Percentiles rank a stretch among this genome's conserved stretches.
These are phyloP conservation scores for Leuciscus idus DNA, from an alignment of 2,113 vertebrate genomes.

Conservation along the genomic window DNA sequence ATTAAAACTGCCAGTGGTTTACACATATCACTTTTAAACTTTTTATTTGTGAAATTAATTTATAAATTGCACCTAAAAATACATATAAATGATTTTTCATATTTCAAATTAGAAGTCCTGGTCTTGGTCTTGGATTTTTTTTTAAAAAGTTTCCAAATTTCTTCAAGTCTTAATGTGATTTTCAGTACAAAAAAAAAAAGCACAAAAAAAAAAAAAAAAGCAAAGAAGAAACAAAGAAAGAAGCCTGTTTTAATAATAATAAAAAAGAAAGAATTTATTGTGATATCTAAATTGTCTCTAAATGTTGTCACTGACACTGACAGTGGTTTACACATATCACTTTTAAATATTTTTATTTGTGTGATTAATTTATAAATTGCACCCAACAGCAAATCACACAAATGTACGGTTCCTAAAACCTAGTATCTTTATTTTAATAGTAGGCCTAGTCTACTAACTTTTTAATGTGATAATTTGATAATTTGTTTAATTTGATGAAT, in stretches of 20 bases:
- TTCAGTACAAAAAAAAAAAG: no score
- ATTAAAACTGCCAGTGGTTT: not conserved
- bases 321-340: not conserved
- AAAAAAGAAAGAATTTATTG: no score
- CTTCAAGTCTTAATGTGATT: no score
- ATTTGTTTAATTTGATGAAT: not conserved
- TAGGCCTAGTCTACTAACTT: not conserved
- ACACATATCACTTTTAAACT: not conserved
- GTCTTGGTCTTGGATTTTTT: no score
- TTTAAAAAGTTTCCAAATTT: no score
- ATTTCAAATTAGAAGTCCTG: no score
- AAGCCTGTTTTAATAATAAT: no score
- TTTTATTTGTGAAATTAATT: not conserved
- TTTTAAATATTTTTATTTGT: not conserved
- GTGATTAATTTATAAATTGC: no score
- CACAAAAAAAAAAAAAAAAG: no score
- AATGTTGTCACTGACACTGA: not conserved
- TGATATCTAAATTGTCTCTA: not conserved
- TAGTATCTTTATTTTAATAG: not conserved
- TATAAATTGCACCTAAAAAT: not conserved
- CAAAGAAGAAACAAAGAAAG: no score
- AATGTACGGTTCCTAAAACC: not conserved
- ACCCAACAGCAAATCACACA: not conserved
- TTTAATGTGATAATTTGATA: no score
- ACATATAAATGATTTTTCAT: no score